Base-by-base conservation (phyloP, 2,113 vertebrate genomes). In the Neolamprologus falcicula region DNA sequence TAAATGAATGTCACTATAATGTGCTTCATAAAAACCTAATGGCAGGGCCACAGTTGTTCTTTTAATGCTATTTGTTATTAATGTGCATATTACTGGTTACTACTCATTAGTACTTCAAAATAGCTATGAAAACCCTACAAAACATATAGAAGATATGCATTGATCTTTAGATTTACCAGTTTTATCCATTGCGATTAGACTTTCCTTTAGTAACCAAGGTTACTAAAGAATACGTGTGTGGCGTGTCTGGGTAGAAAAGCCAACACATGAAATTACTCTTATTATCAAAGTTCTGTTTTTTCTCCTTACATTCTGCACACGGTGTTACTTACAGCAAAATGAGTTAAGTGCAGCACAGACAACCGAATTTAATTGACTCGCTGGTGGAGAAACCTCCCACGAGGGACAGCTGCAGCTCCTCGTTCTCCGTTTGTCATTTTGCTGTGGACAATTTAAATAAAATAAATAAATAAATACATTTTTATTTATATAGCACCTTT, bases 351-450 rank as follows among this genome's bases (percentile, higher is more conserved):
- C 57, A 86, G 59, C 90, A 84, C 80, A 87, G 78, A 89, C 81
- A 92, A 80, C 79, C 55, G 78, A 88, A 93, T 90, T 88, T 80
- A 92, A 92, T 92, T 90, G 83, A 91, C 66, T 79, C 40, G 42
- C 86, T 88, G 84, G 85, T 8, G 54, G 57, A 47, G 71, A 73
- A 90, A 31, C 86, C 89, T 92, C 93, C 92, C 88, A 93, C 84
- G 13, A 88, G 79, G 63, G 37, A 61, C 80, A 84, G 85, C 89
- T 94, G 83, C 84, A 63, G 66, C 47, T 86, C 33, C 63, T 21
- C 7, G 7, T 37, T 68, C 63, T 68, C 63, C 21, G 33, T 68
- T 68, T 68, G 63, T 68, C 7, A 40, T 68, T 68, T 68, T 68
- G 19, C 33, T 68, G 19, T 68, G 33, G 63, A 40, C 53, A 53